Percentiles rank a stretch among this genome's conserved stretches.
Conservation (phyloP, 1,140 invertebrate genomes). For the Bathynomus jamesi region DNA sequence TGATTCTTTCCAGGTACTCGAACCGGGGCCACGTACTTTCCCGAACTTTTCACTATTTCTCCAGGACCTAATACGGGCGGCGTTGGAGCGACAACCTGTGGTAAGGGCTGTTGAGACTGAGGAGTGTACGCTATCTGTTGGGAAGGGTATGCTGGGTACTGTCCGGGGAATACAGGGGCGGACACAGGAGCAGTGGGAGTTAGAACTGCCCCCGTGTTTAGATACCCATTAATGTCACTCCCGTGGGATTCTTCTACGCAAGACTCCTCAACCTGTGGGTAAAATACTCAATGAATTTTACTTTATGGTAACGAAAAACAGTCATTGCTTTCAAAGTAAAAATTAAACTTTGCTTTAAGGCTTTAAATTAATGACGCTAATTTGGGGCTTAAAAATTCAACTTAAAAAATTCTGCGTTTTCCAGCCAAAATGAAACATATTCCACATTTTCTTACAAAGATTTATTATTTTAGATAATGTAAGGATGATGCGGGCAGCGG, state of each 20-base stretch:
- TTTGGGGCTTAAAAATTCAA: too few relatives aligned
- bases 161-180: constrained; percentile 7
- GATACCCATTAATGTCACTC: constrained; percentile 1
- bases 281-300: too few relatives aligned
- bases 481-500: too few relatives aligned
- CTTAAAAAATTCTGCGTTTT: too few relatives aligned
- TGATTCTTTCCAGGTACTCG: constrained; percentile 84
- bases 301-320: too few relatives aligned
- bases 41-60: constrained; percentile 75
- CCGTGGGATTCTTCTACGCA: background rate
- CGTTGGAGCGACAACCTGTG: constrained; percentile 36
- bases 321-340: too few relatives aligned
- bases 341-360: too few relatives aligned
- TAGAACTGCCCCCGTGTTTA: constrained; percentile 9
- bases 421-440: too few relatives aligned
- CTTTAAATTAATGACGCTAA: too few relatives aligned
- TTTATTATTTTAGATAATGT: too few relatives aligned
- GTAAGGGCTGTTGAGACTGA: constrained; percentile 7
- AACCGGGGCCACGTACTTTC: constrained; percentile 78
- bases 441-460: too few relatives aligned
- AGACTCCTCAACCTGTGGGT: background rate
- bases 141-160: constrained; percentile 39
- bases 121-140: constrained; percentile 9
- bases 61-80: constrained; percentile 59
- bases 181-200: constrained; percentile 14